A percentile compares a stretch with the other conserved stretches of the same genome.
phyloP scores from a whole-genome alignment of 2,797 vertebrate genomes.

The Melanotaenia boesemani region DNA sequence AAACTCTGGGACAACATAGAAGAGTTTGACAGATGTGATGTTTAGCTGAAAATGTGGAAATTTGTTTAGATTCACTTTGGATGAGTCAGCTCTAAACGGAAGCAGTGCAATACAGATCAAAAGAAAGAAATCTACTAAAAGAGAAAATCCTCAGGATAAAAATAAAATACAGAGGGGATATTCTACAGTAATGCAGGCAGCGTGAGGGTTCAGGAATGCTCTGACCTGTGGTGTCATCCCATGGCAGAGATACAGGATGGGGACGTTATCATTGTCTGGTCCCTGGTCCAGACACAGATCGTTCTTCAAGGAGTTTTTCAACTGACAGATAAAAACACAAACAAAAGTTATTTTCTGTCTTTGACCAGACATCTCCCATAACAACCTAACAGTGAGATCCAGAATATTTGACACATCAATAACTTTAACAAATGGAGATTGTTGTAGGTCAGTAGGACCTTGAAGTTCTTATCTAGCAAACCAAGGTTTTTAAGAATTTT shows the following conservation, averaged over 20 bases:
- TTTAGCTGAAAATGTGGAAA: slow-evolving; percentile 22
- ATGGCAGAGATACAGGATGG: slow-evolving; percentile 97
- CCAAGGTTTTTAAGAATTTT: not conserved
- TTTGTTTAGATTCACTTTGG: slow-evolving; percentile 27
- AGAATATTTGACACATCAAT: not conserved
- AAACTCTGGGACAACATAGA: not conserved
- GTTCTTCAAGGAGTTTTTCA: slow-evolving; percentile 95
- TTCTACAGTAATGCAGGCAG: slow-evolving; percentile 1
- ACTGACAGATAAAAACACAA: slow-evolving; percentile 72
- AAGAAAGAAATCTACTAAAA: slow-evolving; percentile 29
- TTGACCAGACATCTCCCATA: slow-evolving; percentile 3
- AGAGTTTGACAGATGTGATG: not conserved
- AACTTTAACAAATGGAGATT: too few species aligned
- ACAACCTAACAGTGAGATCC: not conserved
- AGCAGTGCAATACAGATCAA: not conserved
- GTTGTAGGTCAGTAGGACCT: not conserved
- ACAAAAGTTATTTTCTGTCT: slow-evolving; percentile 1
- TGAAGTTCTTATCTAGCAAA: not conserved
- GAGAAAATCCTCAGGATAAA: slow-evolving; percentile 19
- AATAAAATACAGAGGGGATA: slow-evolving; percentile 32
- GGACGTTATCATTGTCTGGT: slow-evolving; percentile 95
- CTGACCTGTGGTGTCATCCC: slow-evolving; percentile 97
- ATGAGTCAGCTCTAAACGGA: slow-evolving; percentile 9
- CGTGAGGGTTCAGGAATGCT: slow-evolving; percentile 24
- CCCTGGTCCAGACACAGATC: slow-evolving; percentile 98